phyloP scores from a whole-genome alignment of 1,140 invertebrate species.

The Holcopasites calliopsidis region DNA sequence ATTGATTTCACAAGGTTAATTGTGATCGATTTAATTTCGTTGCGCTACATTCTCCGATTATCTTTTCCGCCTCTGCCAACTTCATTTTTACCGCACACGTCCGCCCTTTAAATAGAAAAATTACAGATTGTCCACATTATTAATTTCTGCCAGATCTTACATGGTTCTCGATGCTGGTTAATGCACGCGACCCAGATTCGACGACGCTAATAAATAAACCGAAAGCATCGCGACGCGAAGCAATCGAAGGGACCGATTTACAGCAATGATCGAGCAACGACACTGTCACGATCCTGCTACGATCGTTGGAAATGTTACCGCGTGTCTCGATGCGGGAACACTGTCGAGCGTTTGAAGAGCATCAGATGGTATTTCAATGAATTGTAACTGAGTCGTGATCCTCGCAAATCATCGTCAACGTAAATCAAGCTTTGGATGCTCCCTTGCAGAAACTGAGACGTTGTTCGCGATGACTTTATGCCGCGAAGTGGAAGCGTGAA shows the following conservation, averaged over 20 bases:
- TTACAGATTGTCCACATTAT: too few relatives aligned
- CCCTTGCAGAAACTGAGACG: background rate
- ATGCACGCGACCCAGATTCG: background rate
- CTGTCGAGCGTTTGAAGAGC: constrained; percentile 1
- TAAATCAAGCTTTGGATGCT: constrained; percentile 24
- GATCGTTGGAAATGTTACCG: constrained; percentile 21
- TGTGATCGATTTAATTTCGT: background rate
- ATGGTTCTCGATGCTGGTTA: background rate
- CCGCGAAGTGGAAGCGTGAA: background rate
- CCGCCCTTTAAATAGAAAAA: too few relatives aligned
- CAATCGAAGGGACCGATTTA: constrained; percentile 21
- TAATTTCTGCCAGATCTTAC: too few relatives aligned
- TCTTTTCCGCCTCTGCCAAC: too few relatives aligned
- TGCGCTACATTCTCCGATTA: background rate
- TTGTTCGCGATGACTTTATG: constrained; percentile 29
- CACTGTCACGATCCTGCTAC: constrained; percentile 30
- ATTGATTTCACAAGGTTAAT: background rate
- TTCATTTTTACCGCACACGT: too few relatives aligned
- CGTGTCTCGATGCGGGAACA: background rate
- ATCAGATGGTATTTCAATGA: constrained; percentile 32
- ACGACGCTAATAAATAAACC: background rate
- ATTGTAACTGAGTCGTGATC: constrained; percentile 13
- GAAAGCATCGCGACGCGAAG: background rate
- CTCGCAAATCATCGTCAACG: background rate
- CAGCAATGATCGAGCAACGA: constrained; percentile 9